Percentiles rank a stretch among this genome's conserved stretches.
These are phyloP conservation scores for Peromyscus maniculatus DNA, from an alignment of 2,113 vertebrate genomes.

Conservation along the genomic window DNA sequence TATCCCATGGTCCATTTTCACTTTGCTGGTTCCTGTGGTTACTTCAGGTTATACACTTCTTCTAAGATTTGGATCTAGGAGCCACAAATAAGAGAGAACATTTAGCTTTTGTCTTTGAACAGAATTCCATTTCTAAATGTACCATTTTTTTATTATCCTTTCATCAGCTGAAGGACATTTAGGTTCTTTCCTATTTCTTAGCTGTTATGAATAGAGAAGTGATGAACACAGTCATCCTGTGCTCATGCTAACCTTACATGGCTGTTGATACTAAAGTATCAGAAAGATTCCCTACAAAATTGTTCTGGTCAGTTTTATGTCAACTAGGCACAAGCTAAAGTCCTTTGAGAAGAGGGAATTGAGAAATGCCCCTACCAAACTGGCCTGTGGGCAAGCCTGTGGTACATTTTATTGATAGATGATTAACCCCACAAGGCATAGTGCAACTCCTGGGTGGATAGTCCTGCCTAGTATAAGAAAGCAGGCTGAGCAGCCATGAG, in stretches of 20 bases:
- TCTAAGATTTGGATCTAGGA: background rate
- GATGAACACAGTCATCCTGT: background rate
- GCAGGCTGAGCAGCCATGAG: background rate
- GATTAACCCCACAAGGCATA: background rate
- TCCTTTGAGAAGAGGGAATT: background rate
- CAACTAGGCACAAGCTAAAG: background rate
- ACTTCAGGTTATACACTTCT: background rate
- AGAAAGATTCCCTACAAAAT: background rate
- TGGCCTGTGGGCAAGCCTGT: background rate
- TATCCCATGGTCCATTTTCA: background rate
- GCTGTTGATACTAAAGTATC: background rate
- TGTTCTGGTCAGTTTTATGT: background rate
- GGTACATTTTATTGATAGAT: background rate
- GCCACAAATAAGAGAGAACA: background rate
- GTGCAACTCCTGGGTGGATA: background rate
- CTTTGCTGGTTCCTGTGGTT: background rate
- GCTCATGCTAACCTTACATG: background rate
- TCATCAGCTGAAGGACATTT: background rate
- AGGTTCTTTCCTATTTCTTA: background rate
- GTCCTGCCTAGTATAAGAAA: background rate
- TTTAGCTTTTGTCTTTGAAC: background rate
- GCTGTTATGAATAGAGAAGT: background rate
- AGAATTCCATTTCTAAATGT: background rate
- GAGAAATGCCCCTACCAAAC: background rate
- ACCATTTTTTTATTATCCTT: background rate